phyloP scores from a whole-genome alignment of 1,140 invertebrate genomes.

The Carposina sasakii region DNA sequence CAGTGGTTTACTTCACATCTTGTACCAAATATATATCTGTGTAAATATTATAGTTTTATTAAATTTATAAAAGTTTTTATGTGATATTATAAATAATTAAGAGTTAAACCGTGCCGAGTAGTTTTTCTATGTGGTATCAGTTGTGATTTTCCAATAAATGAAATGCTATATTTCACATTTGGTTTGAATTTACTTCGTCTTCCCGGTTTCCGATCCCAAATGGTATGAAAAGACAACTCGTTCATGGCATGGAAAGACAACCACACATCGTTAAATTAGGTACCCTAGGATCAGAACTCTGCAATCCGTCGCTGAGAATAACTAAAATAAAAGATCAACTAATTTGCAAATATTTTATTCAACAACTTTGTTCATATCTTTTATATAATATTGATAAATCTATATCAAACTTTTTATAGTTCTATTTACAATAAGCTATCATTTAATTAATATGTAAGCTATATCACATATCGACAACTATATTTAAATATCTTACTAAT shows the following conservation, averaged over 20 bases:
- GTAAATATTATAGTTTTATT: constrained; percentile 67
- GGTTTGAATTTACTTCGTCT: constrained; percentile 15
- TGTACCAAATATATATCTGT: constrained; percentile 55
- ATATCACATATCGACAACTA: constrained; percentile 58
- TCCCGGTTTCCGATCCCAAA: too few species aligned
- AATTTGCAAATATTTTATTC: constrained; percentile 52
- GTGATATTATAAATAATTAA: constrained; percentile 71
- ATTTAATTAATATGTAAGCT: constrained; percentile 39
- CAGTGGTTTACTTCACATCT: constrained; percentile 38
- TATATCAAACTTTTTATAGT: constrained; percentile 15
- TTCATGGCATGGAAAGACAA: too few species aligned
- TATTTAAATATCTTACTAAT: constrained; percentile 27
- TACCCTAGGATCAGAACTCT: too few species aligned
- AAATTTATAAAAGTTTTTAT: constrained; percentile 68
- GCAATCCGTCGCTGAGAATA: too few species aligned
- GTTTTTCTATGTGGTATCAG: constrained; percentile 72
- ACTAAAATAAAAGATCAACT: too few species aligned
- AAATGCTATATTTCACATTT: constrained; percentile 51
- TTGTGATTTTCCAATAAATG: constrained; percentile 69
- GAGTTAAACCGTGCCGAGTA: constrained; percentile 71
- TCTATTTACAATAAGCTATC: constrained; percentile 46
- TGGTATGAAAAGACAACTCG: too few species aligned
- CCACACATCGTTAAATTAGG: too few species aligned
- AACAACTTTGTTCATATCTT: constrained; percentile 32
- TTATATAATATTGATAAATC: constrained; percentile 18